Evolutionary conservation across 2,888 invertebrate species (phyloP).

Genomic region (Argynnis bischoffii): DNA sequence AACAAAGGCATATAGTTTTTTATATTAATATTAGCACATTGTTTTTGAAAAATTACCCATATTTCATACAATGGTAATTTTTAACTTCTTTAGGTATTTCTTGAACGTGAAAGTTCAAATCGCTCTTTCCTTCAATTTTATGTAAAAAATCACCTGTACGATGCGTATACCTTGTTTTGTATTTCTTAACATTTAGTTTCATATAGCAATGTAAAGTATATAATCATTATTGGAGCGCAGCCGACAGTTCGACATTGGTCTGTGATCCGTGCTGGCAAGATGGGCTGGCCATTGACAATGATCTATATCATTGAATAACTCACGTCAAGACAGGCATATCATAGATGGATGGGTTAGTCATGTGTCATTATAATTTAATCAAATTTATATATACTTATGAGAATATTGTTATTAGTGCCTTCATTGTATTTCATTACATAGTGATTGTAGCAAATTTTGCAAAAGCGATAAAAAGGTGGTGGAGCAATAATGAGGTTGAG

Average conservation of each 20-base stretch:
- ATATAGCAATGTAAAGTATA: conserved; percentile 2
- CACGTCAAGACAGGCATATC: conserved; percentile 44
- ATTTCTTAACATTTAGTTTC: not conserved
- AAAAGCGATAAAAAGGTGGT: too few species aligned
- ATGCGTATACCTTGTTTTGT: not conserved
- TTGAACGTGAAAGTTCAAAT: too few species aligned
- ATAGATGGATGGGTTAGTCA: conserved; percentile 24
- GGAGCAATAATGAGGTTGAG: too few species aligned
- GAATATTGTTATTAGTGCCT: too few species aligned
- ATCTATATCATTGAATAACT: conserved; percentile 59
- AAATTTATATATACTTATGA: not conserved
- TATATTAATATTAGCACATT: too few species aligned
- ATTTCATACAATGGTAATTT: too few species aligned
- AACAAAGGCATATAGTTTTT: too few species aligned
- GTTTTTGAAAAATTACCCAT: too few species aligned
- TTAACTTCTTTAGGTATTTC: too few species aligned
- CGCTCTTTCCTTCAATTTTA: too few species aligned
- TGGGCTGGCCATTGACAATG: conserved; percentile 51
- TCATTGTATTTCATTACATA: too few species aligned
- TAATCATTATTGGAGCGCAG: conserved; percentile 53
- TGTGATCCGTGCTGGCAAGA: conserved; percentile 52
- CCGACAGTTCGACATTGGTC: conserved; percentile 58
- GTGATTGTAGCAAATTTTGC: too few species aligned
- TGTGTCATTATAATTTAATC: conserved; percentile 14
- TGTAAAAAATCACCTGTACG: not conserved